Base-by-base conservation (phyloP, 2,113 vertebrate genomes). In the Thalassoma bifasciatum region DNA sequence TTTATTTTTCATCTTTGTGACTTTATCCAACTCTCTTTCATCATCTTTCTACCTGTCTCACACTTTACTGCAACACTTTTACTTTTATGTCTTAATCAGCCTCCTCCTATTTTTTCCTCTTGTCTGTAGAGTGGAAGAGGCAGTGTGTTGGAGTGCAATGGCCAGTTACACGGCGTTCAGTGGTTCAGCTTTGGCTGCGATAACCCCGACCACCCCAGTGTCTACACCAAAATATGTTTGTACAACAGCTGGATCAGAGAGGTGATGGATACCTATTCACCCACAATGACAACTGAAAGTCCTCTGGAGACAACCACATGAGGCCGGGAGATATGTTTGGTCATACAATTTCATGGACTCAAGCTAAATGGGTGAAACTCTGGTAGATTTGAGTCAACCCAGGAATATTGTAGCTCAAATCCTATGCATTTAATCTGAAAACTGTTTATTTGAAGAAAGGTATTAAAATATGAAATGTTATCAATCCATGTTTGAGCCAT, bases 81-180 rank as follows among this genome's bases (percentile, higher is more conserved):
- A 17, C 6, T 46, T 44, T 17, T 19, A 17, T 6, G 17, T 46
- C 17, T 17, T 16, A 17, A 8, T 10, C 9, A 49, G n/a, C 19
- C 46, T n/a, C 19, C 17, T 0, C 14, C 22, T 24, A 9, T 14
- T 42, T 42, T 14, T 4, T 10, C 36, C 57, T 49, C 38, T 26
- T 63, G 23, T 24, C 3, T 54, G 10, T 58, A 91, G 90, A 17
- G 16, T 11, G 66, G 84, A 17, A 6, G 14, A 0, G 74, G 73
- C 52, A 72, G 79, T 6, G 89, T 92, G 59, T 52, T 93, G 87
- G 83, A 82, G 47, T 92, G 90, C 8, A 62, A 53, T 13, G 89
- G 86, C 1, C 38, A 87, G 80, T 77, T 93, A 60, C 87, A 93
- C 75, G 89, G 87, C 5, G 23, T 92, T 30, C 66, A 68, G 22